Conservation (phyloP, 2,113 vertebrate genomes). For the Cyprinus carpio region DNA sequence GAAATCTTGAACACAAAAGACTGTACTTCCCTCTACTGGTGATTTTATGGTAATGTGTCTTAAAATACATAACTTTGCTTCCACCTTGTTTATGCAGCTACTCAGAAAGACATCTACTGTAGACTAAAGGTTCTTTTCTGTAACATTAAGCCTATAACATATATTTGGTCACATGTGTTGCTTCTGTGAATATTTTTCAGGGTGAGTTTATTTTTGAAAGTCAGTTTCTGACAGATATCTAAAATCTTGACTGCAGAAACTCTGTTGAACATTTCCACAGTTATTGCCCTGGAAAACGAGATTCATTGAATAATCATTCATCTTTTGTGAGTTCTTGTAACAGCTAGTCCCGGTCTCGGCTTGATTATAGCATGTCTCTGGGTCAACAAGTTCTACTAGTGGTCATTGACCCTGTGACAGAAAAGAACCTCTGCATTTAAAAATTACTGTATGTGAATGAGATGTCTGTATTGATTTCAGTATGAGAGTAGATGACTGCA, state of each 20-base stretch:
- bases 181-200: background rate
- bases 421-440: background rate
- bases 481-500: background rate
- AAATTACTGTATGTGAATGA: constrained; percentile 18
- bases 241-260: background rate
- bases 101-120: background rate
- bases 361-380: background rate
- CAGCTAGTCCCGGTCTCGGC: background rate
- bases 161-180: background rate
- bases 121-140: background rate
- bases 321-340: background rate
- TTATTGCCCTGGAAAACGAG: background rate
- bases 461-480: constrained; percentile 31
- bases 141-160: background rate
- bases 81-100: background rate
- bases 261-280: background rate
- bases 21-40: constrained; percentile 47
- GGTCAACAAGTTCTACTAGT: background rate
- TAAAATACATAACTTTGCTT: background rate
- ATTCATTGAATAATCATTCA: background rate
- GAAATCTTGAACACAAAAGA: background rate
- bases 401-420: background rate
- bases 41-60: constrained; percentile 8
- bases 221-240: background rate
- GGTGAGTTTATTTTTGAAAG: background rate